Conservation (phyloP, 2,113 vertebrate species). For the Hydropotes inermis region DNA sequence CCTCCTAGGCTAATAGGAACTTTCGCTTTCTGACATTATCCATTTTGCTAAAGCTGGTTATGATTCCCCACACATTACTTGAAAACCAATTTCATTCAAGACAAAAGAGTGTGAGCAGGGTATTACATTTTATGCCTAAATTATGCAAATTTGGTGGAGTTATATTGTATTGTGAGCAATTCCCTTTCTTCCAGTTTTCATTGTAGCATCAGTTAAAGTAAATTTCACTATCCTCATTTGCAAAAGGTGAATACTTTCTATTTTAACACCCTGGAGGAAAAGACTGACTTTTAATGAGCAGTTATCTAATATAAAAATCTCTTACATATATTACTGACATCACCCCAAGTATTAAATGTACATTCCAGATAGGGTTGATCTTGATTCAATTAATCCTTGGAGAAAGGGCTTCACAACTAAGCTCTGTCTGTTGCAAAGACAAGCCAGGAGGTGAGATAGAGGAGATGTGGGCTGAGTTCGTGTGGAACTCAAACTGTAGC, state of each 20-base stretch:
- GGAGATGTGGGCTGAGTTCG: background rate
- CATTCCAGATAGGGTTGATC: constrained; percentile 46
- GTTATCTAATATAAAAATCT: constrained; percentile 53
- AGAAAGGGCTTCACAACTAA: background rate
- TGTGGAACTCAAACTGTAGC: background rate
- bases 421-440: background rate
- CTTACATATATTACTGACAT: constrained; percentile 70
- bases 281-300: constrained; percentile 61
- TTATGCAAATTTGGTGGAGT: constrained; percentile 69
- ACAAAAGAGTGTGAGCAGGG: constrained; percentile 73
- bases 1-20: constrained; percentile 52
- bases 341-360: constrained; percentile 54
- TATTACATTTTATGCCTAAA: constrained; percentile 71
- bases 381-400: constrained; percentile 57
- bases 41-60: constrained; percentile 69
- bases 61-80: constrained; percentile 67
- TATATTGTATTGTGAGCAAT: constrained; percentile 60
- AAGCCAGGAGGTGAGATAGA: background rate
- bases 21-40: constrained; percentile 66
- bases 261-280: constrained; percentile 68
- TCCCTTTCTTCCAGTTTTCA: constrained; percentile 69
- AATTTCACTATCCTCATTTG: constrained; percentile 69
- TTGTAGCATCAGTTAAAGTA: constrained; percentile 60
- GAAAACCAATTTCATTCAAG: constrained; percentile 76
- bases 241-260: constrained; percentile 61